phyloP scores from a whole-genome alignment of 2,888 invertebrate genomes.

The Temnothorax ravouxi region DNA sequence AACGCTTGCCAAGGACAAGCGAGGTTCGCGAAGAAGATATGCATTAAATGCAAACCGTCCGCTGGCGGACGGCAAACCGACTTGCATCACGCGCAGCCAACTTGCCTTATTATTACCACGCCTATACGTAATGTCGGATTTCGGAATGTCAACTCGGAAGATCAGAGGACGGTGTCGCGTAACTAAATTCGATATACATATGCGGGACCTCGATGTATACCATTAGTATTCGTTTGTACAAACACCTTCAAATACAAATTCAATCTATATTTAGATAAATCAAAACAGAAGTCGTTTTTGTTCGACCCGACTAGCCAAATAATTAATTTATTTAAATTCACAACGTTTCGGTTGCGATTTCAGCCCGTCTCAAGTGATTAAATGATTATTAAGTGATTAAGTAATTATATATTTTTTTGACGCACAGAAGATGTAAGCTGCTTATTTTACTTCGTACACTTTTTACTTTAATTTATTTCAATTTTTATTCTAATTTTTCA shows the following conservation, averaged over 20 bases:
- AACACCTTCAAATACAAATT: neutral
- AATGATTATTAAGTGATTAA: too few relatives aligned
- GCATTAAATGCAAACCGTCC: constrained; percentile 39
- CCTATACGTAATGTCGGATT: neutral
- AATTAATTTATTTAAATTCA: too few relatives aligned
- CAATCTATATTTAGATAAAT: neutral
- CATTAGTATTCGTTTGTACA: neutral
- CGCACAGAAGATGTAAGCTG: too few relatives aligned
- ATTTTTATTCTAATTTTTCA: too few relatives aligned
- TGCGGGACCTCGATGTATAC: neutral
- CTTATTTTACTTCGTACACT: too few relatives aligned
- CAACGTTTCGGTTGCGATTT: too few relatives aligned
- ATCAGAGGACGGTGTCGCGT: neutral
- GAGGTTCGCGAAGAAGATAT: constrained; percentile 32
- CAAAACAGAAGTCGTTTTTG: too few relatives aligned
- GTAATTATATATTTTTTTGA: too few relatives aligned
- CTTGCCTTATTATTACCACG: constrained; percentile 18
- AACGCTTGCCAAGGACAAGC: constrained; percentile 18
- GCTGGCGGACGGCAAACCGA: too few relatives aligned
- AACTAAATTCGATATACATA: neutral
- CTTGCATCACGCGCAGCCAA: neutral
- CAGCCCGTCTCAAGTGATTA: too few relatives aligned
- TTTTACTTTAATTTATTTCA: too few relatives aligned
- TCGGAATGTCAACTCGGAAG: neutral
- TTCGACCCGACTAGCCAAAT: too few relatives aligned